These are phyloP conservation scores for Ophioderma brevispina DNA, from an alignment of 35 echinoderm and acorn worm genomes.

Conservation along the genomic window DNA sequence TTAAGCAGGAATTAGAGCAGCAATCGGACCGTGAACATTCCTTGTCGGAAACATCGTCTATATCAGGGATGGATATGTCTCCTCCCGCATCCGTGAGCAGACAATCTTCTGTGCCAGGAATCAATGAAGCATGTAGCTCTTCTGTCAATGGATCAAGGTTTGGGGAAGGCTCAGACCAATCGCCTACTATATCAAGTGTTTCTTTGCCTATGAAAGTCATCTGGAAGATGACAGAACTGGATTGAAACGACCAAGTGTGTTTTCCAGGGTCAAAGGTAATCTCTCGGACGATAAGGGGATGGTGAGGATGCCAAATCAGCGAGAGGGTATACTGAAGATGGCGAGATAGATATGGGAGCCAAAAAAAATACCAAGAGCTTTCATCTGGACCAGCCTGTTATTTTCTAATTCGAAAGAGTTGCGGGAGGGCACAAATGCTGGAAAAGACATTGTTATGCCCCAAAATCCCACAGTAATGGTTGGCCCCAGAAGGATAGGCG, in stretches of 20 bases:
- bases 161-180: slow-evolving; percentile 50
- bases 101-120: slow-evolving; percentile 69
- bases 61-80: slow-evolving; percentile 58
- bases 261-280: not conserved
- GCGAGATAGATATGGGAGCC: slow-evolving; percentile 68
- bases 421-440: slow-evolving; percentile 34
- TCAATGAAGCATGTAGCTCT: slow-evolving; percentile 49
- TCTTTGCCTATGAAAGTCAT: slow-evolving; percentile 66
- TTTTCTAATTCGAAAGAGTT: slow-evolving; percentile 89
- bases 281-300: not conserved
- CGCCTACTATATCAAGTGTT: slow-evolving; percentile 85
- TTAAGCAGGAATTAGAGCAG: slow-evolving; percentile 91
- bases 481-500: slow-evolving; percentile 3
- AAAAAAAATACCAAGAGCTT: slow-evolving; percentile 94
- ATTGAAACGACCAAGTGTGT: not conserved
- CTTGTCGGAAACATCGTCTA: slow-evolving; percentile 57
- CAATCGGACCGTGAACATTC: slow-evolving; percentile 59
- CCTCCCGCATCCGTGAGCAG: slow-evolving; percentile 68
- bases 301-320: not conserved
- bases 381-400: slow-evolving; percentile 93
- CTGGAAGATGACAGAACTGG: slow-evolving; percentile 14
- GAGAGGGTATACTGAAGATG: not conserved
- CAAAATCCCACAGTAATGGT: slow-evolving; percentile 78
- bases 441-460: slow-evolving; percentile 60
- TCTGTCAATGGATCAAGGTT: slow-evolving; percentile 44